Conservation (phyloP, 2,113 vertebrate species). For the Sander vitreus region DNA sequence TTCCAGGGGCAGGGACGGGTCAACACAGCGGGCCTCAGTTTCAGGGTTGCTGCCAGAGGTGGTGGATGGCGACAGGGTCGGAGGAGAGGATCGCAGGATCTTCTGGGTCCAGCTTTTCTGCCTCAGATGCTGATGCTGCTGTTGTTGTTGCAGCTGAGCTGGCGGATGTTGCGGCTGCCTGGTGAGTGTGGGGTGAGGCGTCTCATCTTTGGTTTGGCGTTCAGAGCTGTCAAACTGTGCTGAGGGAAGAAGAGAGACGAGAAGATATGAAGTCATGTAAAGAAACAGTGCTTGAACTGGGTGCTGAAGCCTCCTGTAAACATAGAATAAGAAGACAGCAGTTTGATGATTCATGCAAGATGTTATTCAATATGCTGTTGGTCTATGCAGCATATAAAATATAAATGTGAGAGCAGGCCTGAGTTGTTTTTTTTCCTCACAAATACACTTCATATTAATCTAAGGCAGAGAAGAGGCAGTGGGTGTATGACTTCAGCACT, state of each 20-base stretch:
- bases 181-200: conserved; percentile 50
- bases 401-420: conserved; percentile 53
- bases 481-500: neutral
- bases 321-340: conserved; percentile 35
- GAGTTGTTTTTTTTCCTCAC: conserved; percentile 27
- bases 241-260: conserved; percentile 59
- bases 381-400: conserved; percentile 59
- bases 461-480: neutral
- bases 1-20: conserved; percentile 87
- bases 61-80: conserved; percentile 44
- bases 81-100: conserved; percentile 80
- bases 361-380: conserved; percentile 55
- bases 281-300: conserved; percentile 36
- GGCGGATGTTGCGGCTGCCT: conserved; percentile 62
- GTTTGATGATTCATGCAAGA: conserved; percentile 68
- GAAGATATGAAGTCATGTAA: conserved; percentile 29
- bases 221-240: conserved; percentile 90
- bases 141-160: conserved; percentile 32
- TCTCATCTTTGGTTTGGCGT: conserved; percentile 83
- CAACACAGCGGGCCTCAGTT: conserved; percentile 76
- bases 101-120: conserved; percentile 92
- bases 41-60: conserved; percentile 69
- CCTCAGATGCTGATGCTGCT: conserved; percentile 83
- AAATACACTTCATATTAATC: conserved; percentile 34
- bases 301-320: conserved; percentile 44